Conservation (phyloP, 2,113 vertebrate genomes). For the Rhagologus leucostigma region DNA sequence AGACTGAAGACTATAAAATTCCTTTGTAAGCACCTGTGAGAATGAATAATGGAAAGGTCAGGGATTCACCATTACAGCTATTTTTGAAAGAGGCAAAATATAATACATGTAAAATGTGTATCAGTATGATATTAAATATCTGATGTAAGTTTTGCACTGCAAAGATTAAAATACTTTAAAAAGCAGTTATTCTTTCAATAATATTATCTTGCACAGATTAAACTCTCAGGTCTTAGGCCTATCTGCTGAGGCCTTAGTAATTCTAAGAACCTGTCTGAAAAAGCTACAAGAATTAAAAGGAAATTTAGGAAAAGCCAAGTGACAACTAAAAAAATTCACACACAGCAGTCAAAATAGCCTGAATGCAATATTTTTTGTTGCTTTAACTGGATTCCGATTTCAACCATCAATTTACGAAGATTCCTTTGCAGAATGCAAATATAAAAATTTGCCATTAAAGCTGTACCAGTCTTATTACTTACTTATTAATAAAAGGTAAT, state of each 20-base stretch:
- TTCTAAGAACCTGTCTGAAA: not conserved
- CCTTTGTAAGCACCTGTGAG: constrained; percentile 89
- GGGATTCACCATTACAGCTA: not conserved
- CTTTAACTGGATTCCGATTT: not conserved
- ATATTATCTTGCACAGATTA: not conserved
- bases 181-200: not conserved
- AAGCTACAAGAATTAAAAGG: not conserved
- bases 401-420: not conserved
- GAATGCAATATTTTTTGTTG: not conserved
- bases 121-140: not conserved
- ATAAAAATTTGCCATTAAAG: not conserved
- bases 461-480: not conserved
- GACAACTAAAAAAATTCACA: not conserved
- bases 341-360: not conserved
- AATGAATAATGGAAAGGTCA: constrained; percentile 3
- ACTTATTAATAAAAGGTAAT: not conserved
- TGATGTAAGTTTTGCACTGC: not conserved
- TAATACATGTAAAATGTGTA: not conserved
- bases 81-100: not conserved
- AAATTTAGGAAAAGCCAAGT: not conserved
- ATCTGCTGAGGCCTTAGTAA: not conserved
- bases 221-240: not conserved
- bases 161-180: not conserved
- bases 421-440: not conserved
- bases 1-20: constrained; percentile 94